These are phyloP conservation scores for Pelvicachromis taeniatus DNA, from an alignment of 2,113 vertebrate species.

Conservation along the genomic window DNA sequence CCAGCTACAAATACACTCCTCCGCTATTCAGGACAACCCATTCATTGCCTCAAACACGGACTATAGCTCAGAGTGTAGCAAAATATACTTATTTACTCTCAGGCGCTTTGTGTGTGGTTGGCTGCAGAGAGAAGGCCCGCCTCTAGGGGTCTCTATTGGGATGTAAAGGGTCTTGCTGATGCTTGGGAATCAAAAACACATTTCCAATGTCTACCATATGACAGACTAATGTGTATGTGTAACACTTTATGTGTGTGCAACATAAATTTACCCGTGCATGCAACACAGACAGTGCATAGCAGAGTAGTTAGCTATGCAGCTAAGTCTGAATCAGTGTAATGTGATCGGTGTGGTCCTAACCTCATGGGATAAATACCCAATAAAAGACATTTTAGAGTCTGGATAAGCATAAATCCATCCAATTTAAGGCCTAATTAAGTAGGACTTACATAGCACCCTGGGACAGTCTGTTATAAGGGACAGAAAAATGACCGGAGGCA, in stretches of 20 bases:
- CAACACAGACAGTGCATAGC: not conserved
- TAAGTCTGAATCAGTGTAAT: conserved; percentile 51
- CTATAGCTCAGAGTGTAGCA: not conserved
- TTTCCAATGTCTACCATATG: not conserved
- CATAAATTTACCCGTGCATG: not conserved
- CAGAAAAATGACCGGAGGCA: conserved; percentile 51
- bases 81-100: not conserved
- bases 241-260: not conserved
- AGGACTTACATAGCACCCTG: conserved; percentile 55
- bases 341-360: conserved; percentile 52
- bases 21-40: not conserved
- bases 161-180: not conserved
- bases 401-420: conserved; percentile 66
- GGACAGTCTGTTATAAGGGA: conserved; percentile 50
- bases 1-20: not conserved
- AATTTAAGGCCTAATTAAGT: conserved; percentile 71
- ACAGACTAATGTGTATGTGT: not conserved
- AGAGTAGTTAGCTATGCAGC: conserved; percentile 11
- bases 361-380: conserved; percentile 60
- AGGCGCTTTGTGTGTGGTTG: not conserved
- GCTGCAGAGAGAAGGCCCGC: not conserved
- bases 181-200: not conserved
- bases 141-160: conserved; percentile 12
- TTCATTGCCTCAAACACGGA: not conserved
- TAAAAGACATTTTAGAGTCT: conserved; percentile 60